Conservation (phyloP, 2,888 invertebrate genomes). For the Drosophila macrospina region DNA sequence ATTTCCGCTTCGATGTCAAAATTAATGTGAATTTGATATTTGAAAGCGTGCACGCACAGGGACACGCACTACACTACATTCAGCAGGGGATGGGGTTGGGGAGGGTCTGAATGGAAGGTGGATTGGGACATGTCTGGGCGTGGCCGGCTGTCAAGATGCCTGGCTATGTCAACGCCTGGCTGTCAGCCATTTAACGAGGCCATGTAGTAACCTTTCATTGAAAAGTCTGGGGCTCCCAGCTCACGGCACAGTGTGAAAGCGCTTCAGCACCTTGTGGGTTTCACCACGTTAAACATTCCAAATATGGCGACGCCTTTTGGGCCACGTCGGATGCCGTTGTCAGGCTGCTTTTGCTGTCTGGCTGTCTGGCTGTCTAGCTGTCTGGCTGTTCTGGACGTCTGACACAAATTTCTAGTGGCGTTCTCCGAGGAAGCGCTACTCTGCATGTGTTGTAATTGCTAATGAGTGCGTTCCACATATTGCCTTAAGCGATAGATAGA, state of each 20-base stretch:
- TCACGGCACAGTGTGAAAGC: constrained; percentile 5
- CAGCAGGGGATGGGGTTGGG: too few species aligned
- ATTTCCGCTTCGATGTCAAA: constrained; percentile 80
- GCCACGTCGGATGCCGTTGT: constrained; percentile 23
- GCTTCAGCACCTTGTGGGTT: constrained; percentile 63
- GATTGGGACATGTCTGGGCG: constrained; percentile 36
- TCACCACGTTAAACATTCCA: constrained; percentile 54
- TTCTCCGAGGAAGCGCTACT: constrained; percentile 19
- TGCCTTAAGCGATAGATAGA: constrained; percentile 6
- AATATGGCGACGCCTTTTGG: constrained; percentile 52
- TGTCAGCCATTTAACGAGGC: constrained; percentile 55
- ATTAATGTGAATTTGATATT: constrained; percentile 81
- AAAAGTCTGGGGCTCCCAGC: constrained; percentile 20
- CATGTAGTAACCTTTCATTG: constrained; percentile 45
- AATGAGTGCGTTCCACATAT: constrained; percentile 53
- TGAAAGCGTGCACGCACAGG: constrained; percentile 58
- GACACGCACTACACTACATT: constrained; percentile 28
- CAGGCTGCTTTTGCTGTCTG: constrained; percentile 28
- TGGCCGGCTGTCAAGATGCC: constrained; percentile 56
- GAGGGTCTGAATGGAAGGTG: not conserved
- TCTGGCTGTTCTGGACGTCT: constrained; percentile 51
- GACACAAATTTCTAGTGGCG: constrained; percentile 52
- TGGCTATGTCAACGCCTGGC: constrained; percentile 60
- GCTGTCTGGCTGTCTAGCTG: too few species aligned
- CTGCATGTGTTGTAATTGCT: constrained; percentile 47